These are phyloP conservation scores for Stomatorhinus walkeri DNA, from an alignment of 2,797 vertebrate species.

Conservation along the genomic window DNA sequence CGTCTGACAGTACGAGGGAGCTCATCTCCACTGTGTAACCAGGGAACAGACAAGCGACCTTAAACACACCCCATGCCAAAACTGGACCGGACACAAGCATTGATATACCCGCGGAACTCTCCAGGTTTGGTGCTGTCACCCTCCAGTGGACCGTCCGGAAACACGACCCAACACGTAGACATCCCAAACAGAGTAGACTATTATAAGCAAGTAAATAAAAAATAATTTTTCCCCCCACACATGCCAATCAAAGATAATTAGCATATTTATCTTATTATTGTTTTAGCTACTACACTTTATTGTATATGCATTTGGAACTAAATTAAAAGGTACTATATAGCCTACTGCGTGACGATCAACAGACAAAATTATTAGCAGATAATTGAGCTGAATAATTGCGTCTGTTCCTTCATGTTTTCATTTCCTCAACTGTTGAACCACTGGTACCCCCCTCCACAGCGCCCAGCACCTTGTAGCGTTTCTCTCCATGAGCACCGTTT, in stretches of 20 bases:
- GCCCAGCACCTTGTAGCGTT: neutral
- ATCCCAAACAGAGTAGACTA: neutral
- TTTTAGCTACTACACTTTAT: neutral
- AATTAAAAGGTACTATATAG: neutral
- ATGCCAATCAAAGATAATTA: constrained; percentile 5
- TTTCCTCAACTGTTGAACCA: neutral
- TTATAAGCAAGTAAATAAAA: neutral
- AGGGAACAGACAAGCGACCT: neutral
- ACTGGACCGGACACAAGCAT: neutral
- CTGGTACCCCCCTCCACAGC: neutral
- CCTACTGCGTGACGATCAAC: neutral
- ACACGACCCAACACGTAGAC: neutral
- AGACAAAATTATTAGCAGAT: neutral
- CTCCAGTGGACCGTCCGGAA: neutral
- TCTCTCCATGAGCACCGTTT: neutral
- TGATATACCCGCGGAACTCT: neutral
- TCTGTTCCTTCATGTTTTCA: neutral
- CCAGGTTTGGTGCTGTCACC: neutral
- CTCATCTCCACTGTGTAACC: neutral
- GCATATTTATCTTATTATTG: neutral
- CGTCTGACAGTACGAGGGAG: neutral
- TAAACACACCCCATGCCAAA: neutral
- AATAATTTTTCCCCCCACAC: neutral
- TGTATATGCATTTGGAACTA: neutral
- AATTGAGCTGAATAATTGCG: neutral